Evolutionary conservation across 1,140 invertebrate genomes (phyloP).

Genomic region (Cephus cinctus): DNA sequence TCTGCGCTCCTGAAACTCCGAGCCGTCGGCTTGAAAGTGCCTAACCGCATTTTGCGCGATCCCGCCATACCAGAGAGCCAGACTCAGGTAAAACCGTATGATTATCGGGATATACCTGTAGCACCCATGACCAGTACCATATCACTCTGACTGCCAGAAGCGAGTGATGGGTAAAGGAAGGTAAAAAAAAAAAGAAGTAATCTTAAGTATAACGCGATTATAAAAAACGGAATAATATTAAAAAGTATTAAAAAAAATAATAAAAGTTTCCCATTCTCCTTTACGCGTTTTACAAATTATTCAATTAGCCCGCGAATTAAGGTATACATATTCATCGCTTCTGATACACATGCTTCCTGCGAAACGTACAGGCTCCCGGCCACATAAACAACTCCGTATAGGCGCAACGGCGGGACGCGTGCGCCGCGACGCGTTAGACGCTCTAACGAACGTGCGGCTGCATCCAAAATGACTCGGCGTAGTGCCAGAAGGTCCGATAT

Average conservation of each 20-base stretch:
- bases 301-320: slow-evolving; percentile 59
- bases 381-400: slow-evolving; percentile 54
- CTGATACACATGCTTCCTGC: slow-evolving; percentile 44
- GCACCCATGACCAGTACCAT: no score
- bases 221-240: no score
- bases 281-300: slow-evolving; percentile 56
- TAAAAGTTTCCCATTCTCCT: neutral
- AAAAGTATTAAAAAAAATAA: neutral
- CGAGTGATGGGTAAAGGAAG: neutral
- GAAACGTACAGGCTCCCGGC: slow-evolving; percentile 34
- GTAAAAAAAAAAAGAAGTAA: slow-evolving; percentile 13
- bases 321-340: slow-evolving; percentile 56
- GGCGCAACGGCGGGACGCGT: slow-evolving; percentile 39
- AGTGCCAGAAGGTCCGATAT: no score
- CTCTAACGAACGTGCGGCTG: slow-evolving; percentile 48
- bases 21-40: no score
- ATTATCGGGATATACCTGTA: no score
- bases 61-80: slow-evolving; percentile 26
- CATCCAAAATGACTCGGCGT: slow-evolving; percentile 34
- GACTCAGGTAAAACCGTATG: slow-evolving; percentile 21
- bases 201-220: no score
- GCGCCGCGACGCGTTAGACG: slow-evolving; percentile 34
- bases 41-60: slow-evolving; percentile 14
- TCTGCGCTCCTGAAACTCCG: no score
- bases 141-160: no score